Conservation (phyloP, 2,797 vertebrate genomes). For the Pangasius macronema region DNA sequence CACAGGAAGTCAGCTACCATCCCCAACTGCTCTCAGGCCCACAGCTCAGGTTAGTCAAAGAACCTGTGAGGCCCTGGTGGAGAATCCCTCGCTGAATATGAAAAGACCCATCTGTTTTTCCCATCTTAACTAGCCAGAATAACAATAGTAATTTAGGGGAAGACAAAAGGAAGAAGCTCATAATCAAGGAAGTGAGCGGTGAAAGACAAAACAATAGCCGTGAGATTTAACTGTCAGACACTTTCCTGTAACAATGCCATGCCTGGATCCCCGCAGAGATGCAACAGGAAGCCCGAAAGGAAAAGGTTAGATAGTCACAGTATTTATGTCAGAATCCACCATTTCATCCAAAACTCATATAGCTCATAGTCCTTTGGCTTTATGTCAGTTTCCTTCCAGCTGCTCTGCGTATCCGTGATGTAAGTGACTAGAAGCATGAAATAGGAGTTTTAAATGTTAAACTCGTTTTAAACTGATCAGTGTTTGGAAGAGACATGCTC, state of each 20-base stretch:
- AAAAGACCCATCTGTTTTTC: conserved; percentile 23
- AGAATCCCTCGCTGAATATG: conserved; percentile 26
- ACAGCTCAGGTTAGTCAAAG: conserved; percentile 3
- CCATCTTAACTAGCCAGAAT: conserved; percentile 6
- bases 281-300: conserved; percentile 16
- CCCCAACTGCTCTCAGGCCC: not conserved
- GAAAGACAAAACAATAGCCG: conserved; percentile 37
- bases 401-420: not conserved
- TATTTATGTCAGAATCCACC: not conserved
- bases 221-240: conserved; percentile 28
- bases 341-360: not conserved
- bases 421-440: not conserved
- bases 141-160: conserved; percentile 22
- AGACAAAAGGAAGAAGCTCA: conserved; percentile 41
- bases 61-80: not conserved
- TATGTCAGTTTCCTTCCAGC: not conserved
- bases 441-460: not conserved
- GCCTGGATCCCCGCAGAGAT: conserved; percentile 9
- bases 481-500: not conserved
- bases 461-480: not conserved
- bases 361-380: not conserved
- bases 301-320: conserved; percentile 19
- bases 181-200: conserved; percentile 36
- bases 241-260: conserved; percentile 33
- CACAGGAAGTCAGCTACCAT: not conserved